Percentiles rank a stretch among this genome's conserved stretches.
Conservation (phyloP, 2,113 vertebrate species). For the Sorex fumeus region DNA sequence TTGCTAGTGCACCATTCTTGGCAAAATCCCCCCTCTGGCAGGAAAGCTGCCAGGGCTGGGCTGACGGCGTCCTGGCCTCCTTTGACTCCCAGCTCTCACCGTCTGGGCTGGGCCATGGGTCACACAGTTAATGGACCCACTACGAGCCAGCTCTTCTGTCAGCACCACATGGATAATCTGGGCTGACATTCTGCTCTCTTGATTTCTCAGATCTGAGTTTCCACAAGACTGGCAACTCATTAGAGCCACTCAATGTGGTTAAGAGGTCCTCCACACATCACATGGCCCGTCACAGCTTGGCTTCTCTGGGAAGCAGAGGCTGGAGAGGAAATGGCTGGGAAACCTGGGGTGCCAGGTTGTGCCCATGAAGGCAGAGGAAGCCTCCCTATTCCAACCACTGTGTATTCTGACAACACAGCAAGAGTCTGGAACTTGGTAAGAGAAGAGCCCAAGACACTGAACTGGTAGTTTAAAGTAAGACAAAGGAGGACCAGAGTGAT, state of each 20-base stretch:
- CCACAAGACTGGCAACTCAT: conserved; percentile 81
- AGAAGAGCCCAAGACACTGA: not conserved
- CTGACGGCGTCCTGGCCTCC: conserved; percentile 65
- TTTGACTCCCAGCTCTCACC: conserved; percentile 56
- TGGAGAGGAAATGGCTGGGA: conserved; percentile 60
- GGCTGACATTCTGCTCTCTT: conserved; percentile 79
- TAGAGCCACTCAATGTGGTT: conserved; percentile 80
- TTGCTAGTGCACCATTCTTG: conserved; percentile 1
- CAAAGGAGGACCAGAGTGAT: not conserved
- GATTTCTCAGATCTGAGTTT: conserved; percentile 81
- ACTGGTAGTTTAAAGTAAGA: conserved; percentile 22
- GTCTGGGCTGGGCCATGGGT: conserved; percentile 67
- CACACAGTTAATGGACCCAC: conserved; percentile 79
- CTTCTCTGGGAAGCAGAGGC: conserved; percentile 63
- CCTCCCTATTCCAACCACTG: not conserved
- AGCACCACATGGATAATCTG: conserved; percentile 79
- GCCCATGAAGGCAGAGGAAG: not conserved
- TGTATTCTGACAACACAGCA: not conserved
- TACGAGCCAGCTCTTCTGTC: conserved; percentile 73
- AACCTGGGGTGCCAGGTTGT: conserved; percentile 46
- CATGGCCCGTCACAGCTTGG: conserved; percentile 46
- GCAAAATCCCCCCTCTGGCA: conserved; percentile 18
- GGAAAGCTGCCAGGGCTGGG: conserved; percentile 46
- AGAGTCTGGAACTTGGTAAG: not conserved
- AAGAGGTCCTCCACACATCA: conserved; percentile 84